Evolutionary conservation across 2,888 invertebrate species (phyloP), one percentile per base, ranked within the genome.

Genomic region (Lumbricus terrestris): DNA sequence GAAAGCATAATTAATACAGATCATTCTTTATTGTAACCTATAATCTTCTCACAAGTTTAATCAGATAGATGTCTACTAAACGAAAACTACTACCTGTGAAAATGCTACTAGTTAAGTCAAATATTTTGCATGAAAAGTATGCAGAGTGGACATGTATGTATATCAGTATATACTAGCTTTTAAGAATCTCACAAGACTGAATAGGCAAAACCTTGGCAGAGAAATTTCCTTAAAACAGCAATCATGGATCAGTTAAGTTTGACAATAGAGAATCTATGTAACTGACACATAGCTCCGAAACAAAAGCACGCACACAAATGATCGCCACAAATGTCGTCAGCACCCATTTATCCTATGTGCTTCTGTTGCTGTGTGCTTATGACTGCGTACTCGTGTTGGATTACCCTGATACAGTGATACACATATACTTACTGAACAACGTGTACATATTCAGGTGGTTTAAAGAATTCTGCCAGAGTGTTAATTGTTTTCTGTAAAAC

Each of bases 361-460:
- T n/a, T n/a, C n/a, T n/a, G n/a, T n/a, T n/a, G n/a, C n/a, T n/a
- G n/a, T n/a, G n/a, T n/a, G n/a, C n/a, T n/a, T n/a, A n/a, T n/a
- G n/a, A n/a, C n/a, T n/a, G n/a, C n/a, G n/a, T n/a, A n/a, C n/a
- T n/a, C n/a, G n/a, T n/a, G n/a, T n/a, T n/a, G n/a, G n/a, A n/a
- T n/a, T n/a, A n/a, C n/a, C n/a, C n/a, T n/a, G n/a, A n/a, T n/a
- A n/a, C n/a, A n/a, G n/a, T n/a, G n/a, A n/a, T n/a, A n/a, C n/a
- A n/a, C n/a, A n/a, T n/a, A n/a, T n/a, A 96, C 97, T 96, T 96
- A 97, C 97, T 98, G 97, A 92, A 97, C 96, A 90, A 99, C 95
- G 91, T 97, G 97, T 29, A 97, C 96, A 82, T 97, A 95, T 92
- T 97, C 97, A n/a, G 96, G 96, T 85, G 98, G 96, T 94, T 97